Base-by-base conservation (phyloP, 2,888 invertebrate species). In the Chrysolina oricalcia region DNA sequence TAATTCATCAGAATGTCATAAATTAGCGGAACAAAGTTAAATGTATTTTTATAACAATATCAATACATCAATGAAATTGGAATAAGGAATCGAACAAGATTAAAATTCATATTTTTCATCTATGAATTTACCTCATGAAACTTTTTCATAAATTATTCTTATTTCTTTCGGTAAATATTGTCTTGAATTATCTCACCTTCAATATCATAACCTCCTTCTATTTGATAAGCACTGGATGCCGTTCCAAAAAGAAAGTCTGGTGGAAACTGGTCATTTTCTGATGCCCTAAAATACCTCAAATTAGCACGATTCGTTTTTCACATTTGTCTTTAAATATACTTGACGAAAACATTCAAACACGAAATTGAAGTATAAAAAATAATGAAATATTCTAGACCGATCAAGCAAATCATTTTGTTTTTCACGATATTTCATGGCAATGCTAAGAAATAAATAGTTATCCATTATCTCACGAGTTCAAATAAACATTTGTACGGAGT, bases 141-240 rank as follows among this genome's bases (percentile, higher is more conserved):
- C n/a, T n/a, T n/a, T n/a, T n/a, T n/a, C n/a, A n/a, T n/a, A n/a
- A n/a, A n/a, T n/a, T n/a, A n/a, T n/a, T 27, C 5, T 27, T 27
- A 27, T 5, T 27, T 2, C 2, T 4, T 35, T 35, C 8, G 0
- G 8, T 6, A 59, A 35, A 53, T 11, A 10, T 3, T 11, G 1
- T 11, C 5, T 5, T 21, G 21, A 53, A 19, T 3, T 43, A 75
- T 53, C 79, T 80, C 84, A 88, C 86, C 89, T 84, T 85, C 83
- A 46, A 68, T 79, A 81, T 91, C 89, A 91, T 91, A 91, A 9
- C 90, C 92, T 72, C 92, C 92, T 88, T 93, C 92, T 53, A 92
- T 90, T 89, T 92, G 92, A 81, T 89, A 90, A 64, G 92, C 91
- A 50, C 93, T 91, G 10, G 92, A 91, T 0, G 92, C 91, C 4